Evolutionary conservation across 2,797 vertebrate species (phyloP).

Genomic region (Neosilurus mollespiculum): DNA sequence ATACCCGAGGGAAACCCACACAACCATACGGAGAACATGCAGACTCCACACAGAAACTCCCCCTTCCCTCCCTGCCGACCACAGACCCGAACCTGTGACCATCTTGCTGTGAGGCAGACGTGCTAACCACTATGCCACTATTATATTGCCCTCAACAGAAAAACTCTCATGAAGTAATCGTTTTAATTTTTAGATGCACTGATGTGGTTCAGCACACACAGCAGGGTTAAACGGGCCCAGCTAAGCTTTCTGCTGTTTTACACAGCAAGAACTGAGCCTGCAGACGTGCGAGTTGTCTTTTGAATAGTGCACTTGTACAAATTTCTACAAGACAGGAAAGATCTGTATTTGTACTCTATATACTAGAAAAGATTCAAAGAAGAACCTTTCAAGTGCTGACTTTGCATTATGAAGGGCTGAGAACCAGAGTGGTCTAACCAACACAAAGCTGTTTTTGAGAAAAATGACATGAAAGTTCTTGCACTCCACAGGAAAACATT

Average conservation of each 20-base stretch:
- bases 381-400: neutral
- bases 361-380: neutral
- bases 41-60: no score
- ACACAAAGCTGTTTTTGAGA: no score
- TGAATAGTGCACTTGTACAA: neutral
- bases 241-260: neutral
- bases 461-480: no score
- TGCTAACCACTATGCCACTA: no score
- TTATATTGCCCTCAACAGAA: neutral
- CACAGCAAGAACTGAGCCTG: neutral
- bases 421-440: no score
- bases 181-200: neutral
- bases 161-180: neutral
- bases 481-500: no score
- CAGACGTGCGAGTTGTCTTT: neutral
- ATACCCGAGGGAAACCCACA: no score
- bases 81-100: no score
- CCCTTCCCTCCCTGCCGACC: no score
- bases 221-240: constrained; percentile 1
- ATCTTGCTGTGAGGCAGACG: no score
- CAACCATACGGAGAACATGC: no score
- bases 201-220: neutral
- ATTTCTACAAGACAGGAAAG: neutral
- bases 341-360: neutral
- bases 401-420: no score